Evolutionary conservation across 2,113 vertebrate species (phyloP), one percentile per base, ranked within the genome.

Genomic region (Festucalex cinctus): DNA sequence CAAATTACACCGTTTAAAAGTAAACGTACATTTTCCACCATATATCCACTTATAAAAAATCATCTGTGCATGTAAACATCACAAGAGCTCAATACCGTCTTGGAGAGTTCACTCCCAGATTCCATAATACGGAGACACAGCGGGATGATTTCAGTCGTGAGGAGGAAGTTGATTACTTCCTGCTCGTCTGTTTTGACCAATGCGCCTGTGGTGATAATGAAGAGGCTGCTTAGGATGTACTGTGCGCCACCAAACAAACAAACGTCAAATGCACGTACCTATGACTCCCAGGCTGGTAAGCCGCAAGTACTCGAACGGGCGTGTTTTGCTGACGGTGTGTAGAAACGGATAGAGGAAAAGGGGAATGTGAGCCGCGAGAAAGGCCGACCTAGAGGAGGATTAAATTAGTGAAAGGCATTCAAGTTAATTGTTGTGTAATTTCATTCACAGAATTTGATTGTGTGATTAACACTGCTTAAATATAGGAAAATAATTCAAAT

Each of bases 121-220:
- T 98, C 97, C 97, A 99, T 99, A 81, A 99, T 99, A 61, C 97
- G 95, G 63, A 99, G 93, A 85, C 97, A 99, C 63, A 99, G 90
- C 8, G 97, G 97, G 83, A 99, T 99, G 86, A 99, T 99, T 91
- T 99, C 97, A 83, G 97, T 99, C 41, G 97, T 99, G 77, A 99
- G 69, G 68, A 99, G 92, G 86, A 99, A 99, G 87, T 99, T 99
- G 75, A 99, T 99, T 81, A 99, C 97, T 90, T 99, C 97, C 82
- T 99, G 97, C 73, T 99, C 97, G 22, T 99, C 97, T 5, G 97
- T 98, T 92, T 99, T 99, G 70, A 99, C 97, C 87, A 98, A 87
- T 9, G 97, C 97, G 39, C 97, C 97, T 99, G 76, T 19, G 75
- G 68, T 26, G 67, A 73, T 77, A 0, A 76, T 2, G 62, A 9